Conservation (phyloP, 2,888 invertebrate species). For the Chalcis sispes region DNA sequence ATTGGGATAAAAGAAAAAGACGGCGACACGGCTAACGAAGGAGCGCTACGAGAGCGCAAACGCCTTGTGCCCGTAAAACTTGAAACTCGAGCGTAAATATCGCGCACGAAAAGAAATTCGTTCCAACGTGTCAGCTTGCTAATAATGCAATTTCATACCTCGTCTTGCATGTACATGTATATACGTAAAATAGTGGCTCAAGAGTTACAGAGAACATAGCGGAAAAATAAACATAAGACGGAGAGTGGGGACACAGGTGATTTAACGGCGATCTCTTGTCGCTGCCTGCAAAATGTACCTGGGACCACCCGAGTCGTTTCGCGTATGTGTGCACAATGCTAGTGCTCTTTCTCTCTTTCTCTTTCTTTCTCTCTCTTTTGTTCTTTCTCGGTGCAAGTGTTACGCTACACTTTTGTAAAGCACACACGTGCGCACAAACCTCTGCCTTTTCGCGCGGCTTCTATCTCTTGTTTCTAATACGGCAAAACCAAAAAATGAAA, state of each 20-base stretch:
- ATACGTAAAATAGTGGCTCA: neutral
- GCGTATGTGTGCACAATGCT: neutral
- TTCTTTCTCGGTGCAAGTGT: neutral
- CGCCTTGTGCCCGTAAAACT: conserved; percentile 29
- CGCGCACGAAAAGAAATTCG: conserved; percentile 45
- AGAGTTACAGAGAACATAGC: neutral
- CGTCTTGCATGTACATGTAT: conserved; percentile 48
- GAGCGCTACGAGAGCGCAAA: neutral
- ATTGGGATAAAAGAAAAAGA: too few relatives aligned
- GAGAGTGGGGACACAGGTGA: conserved; percentile 55
- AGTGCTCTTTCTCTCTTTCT: neutral
- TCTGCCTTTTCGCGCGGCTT: neutral
- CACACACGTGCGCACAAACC: too few relatives aligned
- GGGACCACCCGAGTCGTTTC: conserved; percentile 71
- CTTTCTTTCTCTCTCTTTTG: neutral
- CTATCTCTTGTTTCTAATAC: conserved; percentile 60
- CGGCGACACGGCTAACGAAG: neutral
- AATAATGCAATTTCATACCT: conserved; percentile 54
- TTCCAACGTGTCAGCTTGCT: conserved; percentile 53
- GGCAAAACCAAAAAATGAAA: conserved; percentile 59
- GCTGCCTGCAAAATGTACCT: conserved; percentile 56
- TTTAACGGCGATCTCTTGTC: conserved; percentile 62
- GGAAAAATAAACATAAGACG: neutral
- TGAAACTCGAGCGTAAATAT: conserved; percentile 40
- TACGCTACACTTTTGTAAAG: too few relatives aligned